Conservation (phyloP, 2,888 invertebrate species). For the Nineta flava region DNA sequence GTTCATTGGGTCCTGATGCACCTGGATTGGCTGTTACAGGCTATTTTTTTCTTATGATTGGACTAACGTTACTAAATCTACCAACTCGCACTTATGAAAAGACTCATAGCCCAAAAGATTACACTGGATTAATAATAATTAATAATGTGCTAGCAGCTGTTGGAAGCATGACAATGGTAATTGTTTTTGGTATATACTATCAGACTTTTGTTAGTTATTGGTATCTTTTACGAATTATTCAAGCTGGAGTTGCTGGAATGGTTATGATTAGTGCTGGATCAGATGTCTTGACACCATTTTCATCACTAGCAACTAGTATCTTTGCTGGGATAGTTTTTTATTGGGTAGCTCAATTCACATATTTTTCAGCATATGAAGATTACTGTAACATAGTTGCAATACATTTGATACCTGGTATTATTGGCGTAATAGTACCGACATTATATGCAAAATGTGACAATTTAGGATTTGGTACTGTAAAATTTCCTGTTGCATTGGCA, state of each 20-base stretch:
- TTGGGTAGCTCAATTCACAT: constrained; percentile 16
- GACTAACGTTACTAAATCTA: constrained; percentile 17
- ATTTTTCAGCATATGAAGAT: constrained; percentile 23
- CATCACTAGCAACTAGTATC: constrained; percentile 16
- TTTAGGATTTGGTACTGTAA: constrained; percentile 4
- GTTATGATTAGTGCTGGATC: constrained; percentile 21
- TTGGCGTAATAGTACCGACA: constrained; percentile 20
- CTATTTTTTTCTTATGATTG: constrained; percentile 22
- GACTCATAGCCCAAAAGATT: neutral
- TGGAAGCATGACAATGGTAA: constrained; percentile 9
- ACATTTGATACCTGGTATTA: constrained; percentile 20
- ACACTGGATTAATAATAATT: constrained; percentile 11
- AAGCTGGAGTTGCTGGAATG: constrained; percentile 23
- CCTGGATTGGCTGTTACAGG: constrained; percentile 21
- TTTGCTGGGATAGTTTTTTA: constrained; percentile 18
- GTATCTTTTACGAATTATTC: constrained; percentile 23
- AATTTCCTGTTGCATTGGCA: neutral
- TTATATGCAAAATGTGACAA: constrained; percentile 14
- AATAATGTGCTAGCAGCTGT: constrained; percentile 15
- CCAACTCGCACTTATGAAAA: constrained; percentile 10
- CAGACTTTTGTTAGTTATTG: constrained; percentile 21
- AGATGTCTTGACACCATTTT: constrained; percentile 19
- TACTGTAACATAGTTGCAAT: constrained; percentile 23
- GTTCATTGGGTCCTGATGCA: constrained; percentile 21
- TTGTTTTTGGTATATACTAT: constrained; percentile 5